Percentiles rank a stretch among this genome's conserved stretches.
phyloP scores from a whole-genome alignment of 2,113 vertebrate genomes.

The Leptobrachium leishanense region DNA sequence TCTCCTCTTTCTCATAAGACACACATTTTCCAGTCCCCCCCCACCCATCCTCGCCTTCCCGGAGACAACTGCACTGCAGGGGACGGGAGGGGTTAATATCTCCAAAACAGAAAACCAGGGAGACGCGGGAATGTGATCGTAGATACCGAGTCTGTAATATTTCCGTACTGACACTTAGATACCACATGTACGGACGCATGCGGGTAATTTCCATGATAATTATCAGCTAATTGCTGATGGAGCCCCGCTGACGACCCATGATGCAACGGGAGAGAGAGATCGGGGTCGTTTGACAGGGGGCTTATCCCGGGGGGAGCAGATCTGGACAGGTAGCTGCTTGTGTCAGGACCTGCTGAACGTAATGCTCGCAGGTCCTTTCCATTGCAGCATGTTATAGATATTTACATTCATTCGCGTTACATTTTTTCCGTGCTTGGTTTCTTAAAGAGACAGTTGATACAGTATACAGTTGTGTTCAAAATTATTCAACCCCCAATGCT shows the following conservation, averaged over 20 bases:
- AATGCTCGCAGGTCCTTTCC: background rate
- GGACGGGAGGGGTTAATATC: constrained; percentile 17
- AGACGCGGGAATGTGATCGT: background rate
- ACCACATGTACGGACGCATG: background rate
- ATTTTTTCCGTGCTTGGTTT: background rate
- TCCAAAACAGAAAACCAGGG: background rate
- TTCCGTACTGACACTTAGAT: background rate
- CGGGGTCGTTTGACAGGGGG: background rate
- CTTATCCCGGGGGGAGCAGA: background rate
- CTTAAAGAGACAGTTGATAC: background rate
- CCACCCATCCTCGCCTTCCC: background rate
- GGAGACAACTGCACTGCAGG: background rate
- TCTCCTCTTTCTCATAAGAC: constrained; percentile 22
- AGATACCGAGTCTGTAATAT: background rate
- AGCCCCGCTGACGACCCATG: no score
- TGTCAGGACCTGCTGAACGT: background rate
- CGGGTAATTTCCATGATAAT: no score
- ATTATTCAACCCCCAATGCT: no score
- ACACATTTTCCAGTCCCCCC: constrained; percentile 24
- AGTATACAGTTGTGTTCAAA: no score
- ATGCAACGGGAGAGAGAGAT: no score
- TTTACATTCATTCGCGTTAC: background rate
- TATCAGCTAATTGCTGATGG: no score
- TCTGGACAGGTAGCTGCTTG: background rate
- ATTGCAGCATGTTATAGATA: background rate